Evolutionary conservation across 2,888 invertebrate genomes (phyloP).

Genomic region (Nudaria mundana): DNA sequence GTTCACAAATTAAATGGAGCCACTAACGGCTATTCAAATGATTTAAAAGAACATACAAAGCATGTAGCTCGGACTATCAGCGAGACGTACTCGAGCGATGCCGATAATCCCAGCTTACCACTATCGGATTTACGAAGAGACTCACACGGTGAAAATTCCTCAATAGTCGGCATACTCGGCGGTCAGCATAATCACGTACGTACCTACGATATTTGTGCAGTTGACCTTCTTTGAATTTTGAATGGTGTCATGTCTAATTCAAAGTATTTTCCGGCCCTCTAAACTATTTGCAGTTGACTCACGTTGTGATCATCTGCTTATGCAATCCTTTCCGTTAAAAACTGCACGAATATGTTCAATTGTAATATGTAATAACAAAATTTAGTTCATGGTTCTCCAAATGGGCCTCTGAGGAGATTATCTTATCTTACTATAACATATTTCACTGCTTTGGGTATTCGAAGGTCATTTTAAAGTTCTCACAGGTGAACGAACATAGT

Average conservation of each 20-base stretch:
- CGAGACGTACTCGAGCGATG: constrained; percentile 40
- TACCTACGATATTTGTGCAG: constrained; percentile 32
- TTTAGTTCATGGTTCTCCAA: constrained; percentile 19
- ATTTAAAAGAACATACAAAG: constrained; percentile 33
- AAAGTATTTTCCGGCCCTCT: constrained; percentile 21
- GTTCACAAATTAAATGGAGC: constrained; percentile 32
- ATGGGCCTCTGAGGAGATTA: constrained; percentile 45
- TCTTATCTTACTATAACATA: constrained; percentile 56
- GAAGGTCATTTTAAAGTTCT: constrained; percentile 52
- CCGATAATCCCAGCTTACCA: constrained; percentile 38
- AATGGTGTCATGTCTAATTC: constrained; percentile 21
- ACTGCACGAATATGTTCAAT: constrained; percentile 6
- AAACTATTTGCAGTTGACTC: constrained; percentile 36
- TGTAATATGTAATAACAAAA: constrained; percentile 13
- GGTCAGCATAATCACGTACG: constrained; percentile 78
- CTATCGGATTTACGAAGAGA: constrained; percentile 51
- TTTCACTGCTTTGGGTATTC: constrained; percentile 36
- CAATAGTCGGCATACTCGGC: constrained; percentile 77
- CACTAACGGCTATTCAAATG: constrained; percentile 34
- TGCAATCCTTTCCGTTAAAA: constrained; percentile 22
- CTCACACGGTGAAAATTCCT: constrained; percentile 67
- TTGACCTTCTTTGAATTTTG: constrained; percentile 22
- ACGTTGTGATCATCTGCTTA: constrained; percentile 24
- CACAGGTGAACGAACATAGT: constrained; percentile 44
- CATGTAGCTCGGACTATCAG: constrained; percentile 45